These are phyloP conservation scores for Geotrypetes seraphini DNA, from an alignment of 2,797 vertebrate species.

Conservation along the genomic window DNA sequence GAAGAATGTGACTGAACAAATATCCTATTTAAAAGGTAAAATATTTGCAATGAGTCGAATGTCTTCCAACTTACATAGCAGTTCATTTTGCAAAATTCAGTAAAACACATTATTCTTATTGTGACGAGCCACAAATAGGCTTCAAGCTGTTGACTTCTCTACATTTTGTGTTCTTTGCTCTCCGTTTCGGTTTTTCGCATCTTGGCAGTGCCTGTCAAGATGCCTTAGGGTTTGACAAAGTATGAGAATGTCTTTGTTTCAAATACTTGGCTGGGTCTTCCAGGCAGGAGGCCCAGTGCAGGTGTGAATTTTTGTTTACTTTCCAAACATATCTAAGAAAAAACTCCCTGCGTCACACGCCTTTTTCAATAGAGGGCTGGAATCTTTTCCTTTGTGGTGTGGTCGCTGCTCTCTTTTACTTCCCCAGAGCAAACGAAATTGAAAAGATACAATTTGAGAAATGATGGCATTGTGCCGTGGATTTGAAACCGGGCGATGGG, in stretches of 20 bases:
- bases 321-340: constrained; percentile 39
- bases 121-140: neutral
- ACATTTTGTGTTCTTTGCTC: constrained; percentile 31
- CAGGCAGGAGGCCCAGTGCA: constrained; percentile 44
- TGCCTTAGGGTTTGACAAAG: constrained; percentile 46
- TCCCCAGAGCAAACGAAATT: constrained; percentile 12
- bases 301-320: constrained; percentile 55
- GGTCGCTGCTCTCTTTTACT: constrained; percentile 29
- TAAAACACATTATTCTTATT: constrained; percentile 8
- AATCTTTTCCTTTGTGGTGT: constrained; percentile 35
- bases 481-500: constrained; percentile 48
- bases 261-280: constrained; percentile 41
- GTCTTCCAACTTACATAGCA: too few relatives aligned
- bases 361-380: constrained; percentile 18
- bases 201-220: constrained; percentile 33
- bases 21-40: too few relatives aligned
- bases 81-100: constrained; percentile 1
- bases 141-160: neutral
- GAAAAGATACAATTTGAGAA: constrained; percentile 7
- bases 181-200: constrained; percentile 31
- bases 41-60: too few relatives aligned
- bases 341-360: constrained; percentile 27
- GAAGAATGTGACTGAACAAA: too few relatives aligned
- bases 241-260: constrained; percentile 51
- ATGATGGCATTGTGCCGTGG: constrained; percentile 8